phyloP scores from a whole-genome alignment of 2,113 vertebrate genomes.

The Sphyrna mokarran region DNA sequence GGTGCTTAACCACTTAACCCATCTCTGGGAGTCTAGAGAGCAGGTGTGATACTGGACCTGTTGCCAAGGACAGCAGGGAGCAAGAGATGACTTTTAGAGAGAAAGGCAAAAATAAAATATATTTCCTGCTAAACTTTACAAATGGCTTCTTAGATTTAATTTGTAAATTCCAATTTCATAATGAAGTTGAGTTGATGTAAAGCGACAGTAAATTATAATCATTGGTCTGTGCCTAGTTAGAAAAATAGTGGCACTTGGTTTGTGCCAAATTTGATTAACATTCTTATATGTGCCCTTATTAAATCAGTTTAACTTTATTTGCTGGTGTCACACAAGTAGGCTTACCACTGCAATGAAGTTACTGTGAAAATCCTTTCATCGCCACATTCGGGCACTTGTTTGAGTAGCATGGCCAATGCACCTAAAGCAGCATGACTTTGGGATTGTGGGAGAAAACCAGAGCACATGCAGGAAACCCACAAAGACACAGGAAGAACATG shows the following conservation, averaged over 20 bases:
- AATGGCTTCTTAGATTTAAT: too few species aligned
- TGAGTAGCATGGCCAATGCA: too few species aligned
- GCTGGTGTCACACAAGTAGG: too few species aligned
- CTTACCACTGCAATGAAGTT: too few species aligned
- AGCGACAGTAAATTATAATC: not conserved
- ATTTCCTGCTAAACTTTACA: not conserved
- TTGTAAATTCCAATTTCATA: not conserved
- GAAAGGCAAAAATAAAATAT: not conserved
- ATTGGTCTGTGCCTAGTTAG: not conserved
- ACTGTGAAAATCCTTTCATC: too few species aligned
- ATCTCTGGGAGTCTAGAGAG: not conserved
- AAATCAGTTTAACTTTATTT: not conserved
- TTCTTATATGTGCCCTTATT: not conserved
- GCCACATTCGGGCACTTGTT: too few species aligned
- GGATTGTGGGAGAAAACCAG: too few species aligned
- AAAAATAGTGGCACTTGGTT: not conserved
- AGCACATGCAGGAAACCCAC: too few species aligned
- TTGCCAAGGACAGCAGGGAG: not conserved
- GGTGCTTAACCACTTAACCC: not conserved
- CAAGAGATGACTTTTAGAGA: not conserved
- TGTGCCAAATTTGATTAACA: not conserved
- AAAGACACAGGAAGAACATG: too few species aligned
- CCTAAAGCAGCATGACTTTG: too few species aligned
- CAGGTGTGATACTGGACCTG: not conserved
- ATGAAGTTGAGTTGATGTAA: not conserved